Base-by-base conservation (phyloP, 2,113 vertebrate genomes). In the Centropus unirufus region DNA sequence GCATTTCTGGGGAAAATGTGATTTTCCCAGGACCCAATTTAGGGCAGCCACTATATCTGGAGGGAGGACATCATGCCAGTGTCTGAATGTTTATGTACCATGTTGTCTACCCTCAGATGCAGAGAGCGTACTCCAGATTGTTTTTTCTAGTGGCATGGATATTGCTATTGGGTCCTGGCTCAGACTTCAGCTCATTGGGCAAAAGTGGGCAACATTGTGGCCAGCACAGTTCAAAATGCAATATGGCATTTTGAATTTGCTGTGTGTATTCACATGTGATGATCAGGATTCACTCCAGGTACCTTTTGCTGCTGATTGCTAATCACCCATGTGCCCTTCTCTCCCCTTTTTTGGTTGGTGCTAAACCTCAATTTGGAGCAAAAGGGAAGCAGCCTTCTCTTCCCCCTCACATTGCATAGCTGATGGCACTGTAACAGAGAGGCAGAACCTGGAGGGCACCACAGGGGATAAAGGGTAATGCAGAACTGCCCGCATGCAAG, bases 141-240 rank as follows among this genome's bases (percentile, higher is more conserved):
- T 11, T 57, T 49, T 29, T 8, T 22, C 14, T 11, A 3, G 16
- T 22, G 21, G 14, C 46, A 51, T 27, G 66, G 40, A 8, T 32
- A 27, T 8, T n/a, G 30, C 47, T 59, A 40, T 24, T 20, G 39
- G 9, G 27, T 51, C 14, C 46, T 40, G 47, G 51, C n/a, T 78
- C 59, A 80, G 44, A 26, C 11, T 7, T 70, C 2, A 2, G 7
- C 29, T 8, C 75, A 47, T 11, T 49, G 62, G 47, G 32, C 9
- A n/a, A 30, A 15, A 7, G 7, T 0, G 0, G 19, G 19, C 24
- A 42, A 49, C 6, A 12, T 2, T 39, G 22, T 1, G 8, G 36
- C 21, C 72, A 75, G 44, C 46, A 18, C 44, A 62, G 42, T 77
- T 73, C 51, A 26, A 23, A 72, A 83, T 5, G 7, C 29, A 55